Conservation (phyloP, 2,888 invertebrate species). For the Hyposoter didymator region DNA sequence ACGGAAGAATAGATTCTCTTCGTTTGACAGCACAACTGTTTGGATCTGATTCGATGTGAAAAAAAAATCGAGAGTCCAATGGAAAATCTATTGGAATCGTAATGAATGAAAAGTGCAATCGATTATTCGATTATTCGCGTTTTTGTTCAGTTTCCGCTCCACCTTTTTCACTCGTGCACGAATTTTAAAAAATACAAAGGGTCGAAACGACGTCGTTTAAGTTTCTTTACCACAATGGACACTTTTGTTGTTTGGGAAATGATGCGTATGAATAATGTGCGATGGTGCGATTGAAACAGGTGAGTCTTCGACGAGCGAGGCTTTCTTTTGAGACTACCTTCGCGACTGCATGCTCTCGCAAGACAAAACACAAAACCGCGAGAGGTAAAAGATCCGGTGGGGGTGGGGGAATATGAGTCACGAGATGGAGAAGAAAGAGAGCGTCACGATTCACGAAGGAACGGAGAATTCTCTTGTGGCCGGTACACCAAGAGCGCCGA, state of each 20-base stretch:
- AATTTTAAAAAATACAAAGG: not conserved
- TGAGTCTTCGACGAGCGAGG: conserved; percentile 22
- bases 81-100: not conserved
- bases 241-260: not conserved
- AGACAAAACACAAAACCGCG: conserved; percentile 44
- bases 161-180: not conserved
- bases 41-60: not conserved
- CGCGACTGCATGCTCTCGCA: conserved; percentile 42
- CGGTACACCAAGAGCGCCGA: conserved; percentile 33
- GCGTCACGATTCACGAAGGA: conserved; percentile 58
- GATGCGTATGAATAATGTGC: not conserved
- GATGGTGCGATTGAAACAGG: conserved; percentile 22
- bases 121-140: not conserved
- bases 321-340: conserved; percentile 37
- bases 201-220: not conserved
- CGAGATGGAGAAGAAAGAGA: conserved; percentile 64
- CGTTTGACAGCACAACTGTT: not conserved
- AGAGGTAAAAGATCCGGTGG: conserved; percentile 23
- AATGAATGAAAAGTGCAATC: not conserved
- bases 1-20: not conserved
- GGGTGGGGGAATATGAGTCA: conserved; percentile 51
- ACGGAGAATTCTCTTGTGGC: conserved; percentile 54
- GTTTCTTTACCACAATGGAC: not conserved
- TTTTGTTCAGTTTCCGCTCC: not conserved
- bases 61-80: not conserved